These are phyloP conservation scores for Brachionus sp. DNA, from an alignment of 1,140 invertebrate genomes.

Conservation along the genomic window DNA sequence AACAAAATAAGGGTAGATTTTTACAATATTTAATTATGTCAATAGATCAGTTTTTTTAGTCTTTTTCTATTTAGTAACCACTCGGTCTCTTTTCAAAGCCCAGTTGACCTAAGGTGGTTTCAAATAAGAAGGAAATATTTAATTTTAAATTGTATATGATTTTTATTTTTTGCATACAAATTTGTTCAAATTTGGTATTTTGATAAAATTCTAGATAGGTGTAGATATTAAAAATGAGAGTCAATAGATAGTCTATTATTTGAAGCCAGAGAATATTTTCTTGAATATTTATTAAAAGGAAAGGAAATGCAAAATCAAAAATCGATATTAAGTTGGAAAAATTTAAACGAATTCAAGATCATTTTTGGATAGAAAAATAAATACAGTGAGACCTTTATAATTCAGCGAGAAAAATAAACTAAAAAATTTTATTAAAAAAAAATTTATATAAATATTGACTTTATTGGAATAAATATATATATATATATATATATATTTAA, in stretches of 20 bases:
- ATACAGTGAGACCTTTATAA: not conserved
- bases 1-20: slow-evolving; percentile 28
- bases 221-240: not conserved
- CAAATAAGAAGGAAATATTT: not conserved
- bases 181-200: not conserved
- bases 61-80: not conserved
- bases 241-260: not conserved
- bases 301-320: slow-evolving; percentile 8
- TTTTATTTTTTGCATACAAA: not conserved
- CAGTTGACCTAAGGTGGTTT: not conserved
- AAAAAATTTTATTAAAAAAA: not conserved
- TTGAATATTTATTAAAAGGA: slow-evolving; percentile 5
- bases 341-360: slow-evolving; percentile 26
- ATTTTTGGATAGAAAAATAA: slow-evolving; percentile 5
- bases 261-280: not conserved
- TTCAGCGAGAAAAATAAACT: slow-evolving; percentile 36
- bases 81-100: not conserved
- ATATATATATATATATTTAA: not conserved
- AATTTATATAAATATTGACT: slow-evolving; percentile 21
- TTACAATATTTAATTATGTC: slow-evolving; percentile 25
- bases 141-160: not conserved
- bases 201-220: not conserved
- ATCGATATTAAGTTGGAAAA: not conserved
- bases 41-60: slow-evolving; percentile 26
- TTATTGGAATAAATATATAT: not conserved